phyloP scores from a whole-genome alignment of 2,888 invertebrate species.

The Leptodirus hochenwartii region DNA sequence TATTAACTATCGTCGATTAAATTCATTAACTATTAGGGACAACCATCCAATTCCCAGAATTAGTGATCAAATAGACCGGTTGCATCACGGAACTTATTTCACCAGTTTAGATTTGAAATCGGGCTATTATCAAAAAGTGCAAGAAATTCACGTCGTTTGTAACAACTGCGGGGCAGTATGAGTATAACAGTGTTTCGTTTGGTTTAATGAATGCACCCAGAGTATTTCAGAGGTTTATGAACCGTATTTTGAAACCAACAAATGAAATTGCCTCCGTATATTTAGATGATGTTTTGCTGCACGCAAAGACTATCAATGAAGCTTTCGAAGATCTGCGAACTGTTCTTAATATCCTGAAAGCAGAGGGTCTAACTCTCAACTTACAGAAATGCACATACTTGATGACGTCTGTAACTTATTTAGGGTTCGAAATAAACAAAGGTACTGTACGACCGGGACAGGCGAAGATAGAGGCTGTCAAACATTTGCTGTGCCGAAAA shows the following conservation, averaged over 20 bases:
- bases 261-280: constrained; percentile 7
- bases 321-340: constrained; percentile 4
- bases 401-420: neutral
- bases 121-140: constrained; percentile 18
- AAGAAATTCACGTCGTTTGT: constrained; percentile 17
- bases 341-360: constrained; percentile 4
- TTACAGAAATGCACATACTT: constrained; percentile 7
- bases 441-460: constrained; percentile 12
- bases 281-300: constrained; percentile 10
- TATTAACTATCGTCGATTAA: constrained; percentile 17
- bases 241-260: constrained; percentile 7
- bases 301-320: constrained; percentile 3
- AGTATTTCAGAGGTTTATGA: constrained; percentile 18
- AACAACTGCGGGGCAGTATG: constrained; percentile 18
- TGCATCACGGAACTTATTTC: constrained; percentile 16
- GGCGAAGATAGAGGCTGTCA: constrained; percentile 14
- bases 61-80: constrained; percentile 15
- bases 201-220: constrained; percentile 19
- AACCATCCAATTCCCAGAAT: constrained; percentile 18
- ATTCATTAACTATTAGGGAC: constrained; percentile 17
- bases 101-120: constrained; percentile 16
- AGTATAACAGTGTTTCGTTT: constrained; percentile 19
- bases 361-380: constrained; percentile 4
- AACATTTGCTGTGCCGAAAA: constrained; percentile 14
- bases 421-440: constrained; percentile 1